These are phyloP conservation scores for Pogona vitticeps DNA, from an alignment of 2,113 vertebrate genomes.

Conservation along the genomic window DNA sequence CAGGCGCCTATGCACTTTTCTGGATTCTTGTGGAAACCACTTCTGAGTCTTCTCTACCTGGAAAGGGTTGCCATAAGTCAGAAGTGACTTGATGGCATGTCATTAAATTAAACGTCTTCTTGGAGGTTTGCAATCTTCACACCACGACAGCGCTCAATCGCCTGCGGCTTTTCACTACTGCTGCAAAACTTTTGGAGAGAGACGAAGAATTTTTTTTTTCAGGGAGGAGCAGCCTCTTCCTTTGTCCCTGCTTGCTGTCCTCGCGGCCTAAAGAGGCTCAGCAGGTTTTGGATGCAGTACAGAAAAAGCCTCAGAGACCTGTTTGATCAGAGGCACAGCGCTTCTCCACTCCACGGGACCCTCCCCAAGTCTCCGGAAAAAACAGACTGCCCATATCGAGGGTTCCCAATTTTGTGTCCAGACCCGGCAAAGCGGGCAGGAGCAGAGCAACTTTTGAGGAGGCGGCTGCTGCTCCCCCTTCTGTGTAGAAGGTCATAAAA, in stretches of 20 bases:
- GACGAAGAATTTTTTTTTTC: not conserved
- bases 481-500: slow-evolving; percentile 69
- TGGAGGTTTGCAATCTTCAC: no score
- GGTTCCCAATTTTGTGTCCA: not conserved
- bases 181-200: no score
- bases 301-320: not conserved
- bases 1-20: no score
- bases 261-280: no score
- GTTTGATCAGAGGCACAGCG: not conserved
- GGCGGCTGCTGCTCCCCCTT: slow-evolving; percentile 43
- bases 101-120: no score
- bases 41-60: no score
- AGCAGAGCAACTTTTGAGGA: not conserved
- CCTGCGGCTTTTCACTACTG: no score
- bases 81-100: no score
- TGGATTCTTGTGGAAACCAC: no score
- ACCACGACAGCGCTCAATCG: no score
- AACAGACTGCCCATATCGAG: not conserved
- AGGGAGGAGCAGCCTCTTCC: not conserved
- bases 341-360: not conserved
- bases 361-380: not conserved
- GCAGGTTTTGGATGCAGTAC: not conserved
- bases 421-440: no score
- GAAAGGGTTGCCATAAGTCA: no score
- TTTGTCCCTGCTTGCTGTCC: not conserved